Percentiles rank a stretch among this genome's conserved stretches.
phyloP scores from a whole-genome alignment of 2,113 vertebrate species.

The Hassar affinis region DNA sequence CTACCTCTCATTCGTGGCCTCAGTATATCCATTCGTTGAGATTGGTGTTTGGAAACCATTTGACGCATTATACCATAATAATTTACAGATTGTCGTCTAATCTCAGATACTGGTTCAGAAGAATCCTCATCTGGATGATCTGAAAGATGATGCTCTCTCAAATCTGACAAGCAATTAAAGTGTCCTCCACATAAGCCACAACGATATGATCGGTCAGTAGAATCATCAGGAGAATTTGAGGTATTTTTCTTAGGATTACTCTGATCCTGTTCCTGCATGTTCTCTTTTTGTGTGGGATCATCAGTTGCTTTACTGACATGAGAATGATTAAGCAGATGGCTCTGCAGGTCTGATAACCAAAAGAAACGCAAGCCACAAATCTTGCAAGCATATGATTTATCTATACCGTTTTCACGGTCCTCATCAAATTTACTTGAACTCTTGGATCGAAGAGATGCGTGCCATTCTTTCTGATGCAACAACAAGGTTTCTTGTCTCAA shows the following conservation, averaged over 20 bases:
- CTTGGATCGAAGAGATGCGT: constrained; percentile 52
- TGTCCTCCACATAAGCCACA: constrained; percentile 74
- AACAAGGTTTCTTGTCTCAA: constrained; percentile 69
- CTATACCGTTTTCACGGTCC: constrained; percentile 60
- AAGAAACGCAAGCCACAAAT: constrained; percentile 73
- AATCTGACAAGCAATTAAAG: constrained; percentile 65
- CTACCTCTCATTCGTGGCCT: constrained; percentile 51
- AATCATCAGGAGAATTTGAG: constrained; percentile 10
- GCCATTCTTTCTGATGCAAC: constrained; percentile 70
- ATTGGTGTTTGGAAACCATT: constrained; percentile 42
- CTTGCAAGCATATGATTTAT: constrained; percentile 70
- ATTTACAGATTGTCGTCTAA: neutral
- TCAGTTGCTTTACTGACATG: constrained; percentile 41
- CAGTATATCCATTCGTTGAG: constrained; percentile 28
- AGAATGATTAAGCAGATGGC: constrained; percentile 71
- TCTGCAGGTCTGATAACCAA: constrained; percentile 78
- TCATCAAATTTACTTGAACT: constrained; percentile 55
- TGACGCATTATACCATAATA: constrained; percentile 44
- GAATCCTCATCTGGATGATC: constrained; percentile 49
- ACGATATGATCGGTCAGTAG: constrained; percentile 63
- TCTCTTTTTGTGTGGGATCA: constrained; percentile 31
- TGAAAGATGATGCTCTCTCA: constrained; percentile 70
- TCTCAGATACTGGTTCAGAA: constrained; percentile 41
- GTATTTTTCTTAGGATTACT: constrained; percentile 26
- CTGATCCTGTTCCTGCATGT: constrained; percentile 14